These are phyloP conservation scores for Chymomyza procnemis DNA, from an alignment of 2,888 invertebrate genomes.

Conservation along the genomic window DNA sequence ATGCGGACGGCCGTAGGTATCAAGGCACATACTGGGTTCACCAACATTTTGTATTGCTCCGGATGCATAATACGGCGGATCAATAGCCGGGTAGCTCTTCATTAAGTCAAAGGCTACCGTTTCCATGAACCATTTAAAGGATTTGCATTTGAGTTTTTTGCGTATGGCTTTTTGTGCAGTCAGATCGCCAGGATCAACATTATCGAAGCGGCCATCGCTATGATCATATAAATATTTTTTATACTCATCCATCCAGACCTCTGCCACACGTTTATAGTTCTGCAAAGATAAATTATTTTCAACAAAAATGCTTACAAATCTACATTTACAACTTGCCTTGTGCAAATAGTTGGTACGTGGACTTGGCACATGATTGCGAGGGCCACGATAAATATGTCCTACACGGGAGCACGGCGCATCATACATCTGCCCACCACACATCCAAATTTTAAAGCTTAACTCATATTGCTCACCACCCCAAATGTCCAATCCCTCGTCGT, in stretches of 20 bases:
- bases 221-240: conserved; percentile 91
- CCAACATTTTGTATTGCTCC: conserved; percentile 87
- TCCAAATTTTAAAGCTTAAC: conserved; percentile 98
- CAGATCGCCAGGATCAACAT: conserved; percentile 89
- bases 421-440: conserved; percentile 94
- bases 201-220: conserved; percentile 85
- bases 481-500: conserved; percentile 94
- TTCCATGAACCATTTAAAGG: conserved; percentile 98
- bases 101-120: conserved; percentile 94
- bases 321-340: conserved; percentile 46
- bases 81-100: conserved; percentile 92
- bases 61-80: conserved; percentile 89
- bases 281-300: conserved; percentile 64
- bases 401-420: conserved; percentile 96
- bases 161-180: conserved; percentile 87
- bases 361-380: conserved; percentile 90
- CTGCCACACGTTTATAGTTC: conserved; percentile 96
- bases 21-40: conserved; percentile 85
- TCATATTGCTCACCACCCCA: conserved; percentile 99
- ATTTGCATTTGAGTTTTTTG: conserved; percentile 88
- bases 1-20: conserved; percentile 81
- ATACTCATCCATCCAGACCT: conserved; percentile 99
- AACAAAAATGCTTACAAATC: neutral
- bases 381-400: conserved; percentile 92
- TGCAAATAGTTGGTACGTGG: conserved; percentile 88